Conservation (phyloP, 2,888 invertebrate species). For the Thumatha senex region DNA sequence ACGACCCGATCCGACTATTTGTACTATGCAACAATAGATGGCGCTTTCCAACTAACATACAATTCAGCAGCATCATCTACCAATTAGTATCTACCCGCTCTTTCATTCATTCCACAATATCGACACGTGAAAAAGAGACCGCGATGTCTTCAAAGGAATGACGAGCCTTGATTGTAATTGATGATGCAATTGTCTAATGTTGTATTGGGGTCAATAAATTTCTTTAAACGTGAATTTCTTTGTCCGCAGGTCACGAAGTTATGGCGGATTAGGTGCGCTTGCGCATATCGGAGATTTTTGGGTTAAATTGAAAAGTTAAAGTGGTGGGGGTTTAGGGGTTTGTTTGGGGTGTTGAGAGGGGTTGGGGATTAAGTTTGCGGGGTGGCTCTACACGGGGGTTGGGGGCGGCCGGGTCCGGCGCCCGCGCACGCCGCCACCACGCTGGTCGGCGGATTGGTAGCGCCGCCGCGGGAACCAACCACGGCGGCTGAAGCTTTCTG, state of each 20-base stretch:
- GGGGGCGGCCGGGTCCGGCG: constrained; percentile 85
- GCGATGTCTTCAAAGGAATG: constrained; percentile 55
- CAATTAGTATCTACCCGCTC: constrained; percentile 65
- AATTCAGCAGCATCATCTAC: constrained; percentile 77
- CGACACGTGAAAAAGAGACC: constrained; percentile 41
- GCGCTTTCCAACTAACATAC: constrained; percentile 70
- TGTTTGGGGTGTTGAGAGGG: constrained; percentile 30
- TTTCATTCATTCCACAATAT: constrained; percentile 32
- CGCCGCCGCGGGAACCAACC: constrained; percentile 88
- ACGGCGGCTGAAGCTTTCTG: constrained; percentile 90
- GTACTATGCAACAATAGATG: constrained; percentile 81
- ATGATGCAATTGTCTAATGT: constrained; percentile 77
- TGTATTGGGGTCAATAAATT: constrained; percentile 70
- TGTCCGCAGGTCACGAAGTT: constrained; percentile 55
- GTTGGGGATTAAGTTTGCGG: constrained; percentile 52
- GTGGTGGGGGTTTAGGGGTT: constrained; percentile 10
- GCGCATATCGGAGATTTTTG: constrained; percentile 20
- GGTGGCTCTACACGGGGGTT: constrained; percentile 84
- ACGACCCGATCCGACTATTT: constrained; percentile 72
- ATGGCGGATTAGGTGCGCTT: constrained; percentile 38
- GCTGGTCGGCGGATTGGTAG: constrained; percentile 86
- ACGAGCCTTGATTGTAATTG: constrained; percentile 78
- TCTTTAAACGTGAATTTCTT: constrained; percentile 66
- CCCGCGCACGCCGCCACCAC: constrained; percentile 82
- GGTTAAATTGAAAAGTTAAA: constrained; percentile 7